Evolutionary conservation across 2,113 vertebrate species (phyloP), one percentile per base, ranked within the genome.

Genomic region (Urocitellus parryii): DNA sequence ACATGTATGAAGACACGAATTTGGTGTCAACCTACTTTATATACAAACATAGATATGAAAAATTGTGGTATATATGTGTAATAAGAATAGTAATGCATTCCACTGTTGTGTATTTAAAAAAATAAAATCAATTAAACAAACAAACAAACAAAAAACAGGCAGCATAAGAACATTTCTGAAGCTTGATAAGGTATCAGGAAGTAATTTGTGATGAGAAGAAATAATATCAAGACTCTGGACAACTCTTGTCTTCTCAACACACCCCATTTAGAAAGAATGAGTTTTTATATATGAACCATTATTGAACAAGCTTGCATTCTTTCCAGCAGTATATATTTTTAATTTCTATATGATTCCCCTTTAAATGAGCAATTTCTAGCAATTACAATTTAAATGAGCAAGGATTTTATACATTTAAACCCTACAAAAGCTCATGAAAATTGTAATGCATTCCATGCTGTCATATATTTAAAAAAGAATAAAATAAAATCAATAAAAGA

Each of bases 211-310:
- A 70, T 79, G 51, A 92, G 29, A 96, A 9, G 20, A 63, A 79
- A 96, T 56, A 72, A 80, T 58, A n/a, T 7, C n/a, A 80, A 97
- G 20, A 88, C 61, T 34, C 73, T 89, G 65, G 20, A 91, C 91
- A 88, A 56, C n/a, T 4, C 34, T 82, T 94, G 4, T 42, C n/a
- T 88, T 88, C 37, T 56, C 16, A 16, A 94, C 70, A 86, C 22
- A 78, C 13, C 13, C 45, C 56, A 80, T 5, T 86, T 70, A 86
- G 2, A 4, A 95, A 88, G 17, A 87, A 68, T 34, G 63, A 24
- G 7, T 45, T 65, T 68, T 91, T 76, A 73, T 70, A 25, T n/a
- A 89, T 96, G 73, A 95, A 22, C 34, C 10, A 78, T 91, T 81
- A 76, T 65, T 72, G 3, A 85, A 88, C 29, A 89, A 58, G 45